phyloP scores from a whole-genome alignment of 2,797 vertebrate species.

The Acomys russatus region DNA sequence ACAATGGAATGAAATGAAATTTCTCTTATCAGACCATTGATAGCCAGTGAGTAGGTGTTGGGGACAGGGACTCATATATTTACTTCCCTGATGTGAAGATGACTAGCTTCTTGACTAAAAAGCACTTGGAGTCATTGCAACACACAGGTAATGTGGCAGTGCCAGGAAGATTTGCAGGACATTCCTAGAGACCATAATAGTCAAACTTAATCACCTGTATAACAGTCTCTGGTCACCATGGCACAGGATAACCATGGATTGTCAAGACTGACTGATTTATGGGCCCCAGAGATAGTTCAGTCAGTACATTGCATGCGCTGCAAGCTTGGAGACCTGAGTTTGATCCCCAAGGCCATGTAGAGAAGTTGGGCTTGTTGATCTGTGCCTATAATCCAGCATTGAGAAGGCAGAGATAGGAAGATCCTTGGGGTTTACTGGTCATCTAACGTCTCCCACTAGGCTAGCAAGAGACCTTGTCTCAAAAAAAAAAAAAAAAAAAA shows the following conservation, averaged over 20 bases:
- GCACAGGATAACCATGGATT: not conserved
- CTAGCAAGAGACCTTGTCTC: not conserved
- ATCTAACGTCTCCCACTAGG: not conserved
- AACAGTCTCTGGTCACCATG: not conserved
- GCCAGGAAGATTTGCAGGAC: not conserved
- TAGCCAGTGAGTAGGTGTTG: not conserved
- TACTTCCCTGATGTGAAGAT: not conserved
- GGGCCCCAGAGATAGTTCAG: not conserved
- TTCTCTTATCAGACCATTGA: not conserved
- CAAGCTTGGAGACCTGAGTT: not conserved
- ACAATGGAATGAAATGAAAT: not conserved
- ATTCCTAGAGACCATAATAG: constrained; percentile 22
- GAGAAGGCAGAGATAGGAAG: not conserved
- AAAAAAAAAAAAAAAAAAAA: not conserved
- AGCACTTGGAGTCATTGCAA: not conserved
- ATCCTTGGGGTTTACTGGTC: not conserved
- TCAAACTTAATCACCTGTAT: not conserved
- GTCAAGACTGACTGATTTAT: not conserved
- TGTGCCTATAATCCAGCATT: not conserved
- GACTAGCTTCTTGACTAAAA: not conserved
- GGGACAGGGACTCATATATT: not conserved
- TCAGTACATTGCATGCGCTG: not conserved
- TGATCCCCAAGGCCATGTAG: not conserved
- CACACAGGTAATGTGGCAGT: not conserved
- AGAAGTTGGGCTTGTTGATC: not conserved